phyloP scores from a whole-genome alignment of 1,140 invertebrate species.

The Oncopodura yosiiana region DNA sequence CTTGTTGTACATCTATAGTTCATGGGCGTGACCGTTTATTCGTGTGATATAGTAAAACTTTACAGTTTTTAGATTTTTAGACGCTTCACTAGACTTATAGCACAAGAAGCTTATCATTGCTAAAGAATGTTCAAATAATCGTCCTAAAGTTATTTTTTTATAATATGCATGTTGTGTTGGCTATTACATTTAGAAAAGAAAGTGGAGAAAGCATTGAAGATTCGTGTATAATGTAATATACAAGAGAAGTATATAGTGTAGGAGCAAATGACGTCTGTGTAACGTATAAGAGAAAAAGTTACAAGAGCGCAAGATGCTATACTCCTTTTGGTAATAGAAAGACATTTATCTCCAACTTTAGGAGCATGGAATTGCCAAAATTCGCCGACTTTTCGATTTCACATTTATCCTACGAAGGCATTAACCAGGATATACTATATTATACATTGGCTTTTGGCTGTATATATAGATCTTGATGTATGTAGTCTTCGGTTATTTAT shows the following conservation, averaged over 20 bases:
- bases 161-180: no score
- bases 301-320: background rate
- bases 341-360: constrained; percentile 25
- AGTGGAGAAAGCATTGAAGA: background rate
- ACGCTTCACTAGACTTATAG: no score
- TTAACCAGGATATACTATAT: no score
- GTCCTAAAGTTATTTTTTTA: no score
- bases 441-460: no score
- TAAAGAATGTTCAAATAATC: no score
- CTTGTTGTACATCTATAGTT: no score
- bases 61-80: no score
- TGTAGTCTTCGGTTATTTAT: constrained; percentile 17
- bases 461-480: constrained; percentile 14
- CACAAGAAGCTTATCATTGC: no score
- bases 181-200: background rate
- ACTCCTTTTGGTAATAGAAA: constrained; percentile 23
- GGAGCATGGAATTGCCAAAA: constrained; percentile 22
- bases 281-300: background rate
- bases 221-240: no score
- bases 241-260: background rate
- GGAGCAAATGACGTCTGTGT: background rate
- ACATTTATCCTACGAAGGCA: constrained; percentile 28
- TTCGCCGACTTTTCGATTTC: constrained; percentile 32
- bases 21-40: no score
- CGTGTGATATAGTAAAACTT: no score